Percentiles rank a stretch among this genome's conserved stretches.
Conservation (phyloP, 2,797 vertebrate species). For the Galagoides demidoff region DNA sequence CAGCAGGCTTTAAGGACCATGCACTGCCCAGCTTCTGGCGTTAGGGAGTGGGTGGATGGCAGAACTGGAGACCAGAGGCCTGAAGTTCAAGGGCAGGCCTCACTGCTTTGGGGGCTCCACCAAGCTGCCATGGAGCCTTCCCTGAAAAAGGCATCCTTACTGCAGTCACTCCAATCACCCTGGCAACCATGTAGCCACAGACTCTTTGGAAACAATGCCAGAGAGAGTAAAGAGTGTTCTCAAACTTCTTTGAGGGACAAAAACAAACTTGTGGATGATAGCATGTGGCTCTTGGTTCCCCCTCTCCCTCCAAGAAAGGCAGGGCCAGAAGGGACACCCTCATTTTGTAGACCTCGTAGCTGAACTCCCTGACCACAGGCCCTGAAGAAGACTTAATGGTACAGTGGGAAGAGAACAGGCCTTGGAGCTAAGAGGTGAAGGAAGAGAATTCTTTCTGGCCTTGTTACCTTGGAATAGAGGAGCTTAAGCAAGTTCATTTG, state of each 20-base stretch:
- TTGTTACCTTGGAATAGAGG: background rate
- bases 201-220: background rate
- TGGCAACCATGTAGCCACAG: background rate
- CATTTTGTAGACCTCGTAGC: background rate
- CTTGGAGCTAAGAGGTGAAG: background rate
- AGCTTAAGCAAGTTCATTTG: background rate
- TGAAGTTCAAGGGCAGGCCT: background rate
- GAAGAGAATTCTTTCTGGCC: background rate
- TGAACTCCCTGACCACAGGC: background rate
- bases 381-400: background rate
- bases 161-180: constrained; percentile 14
- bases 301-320: background rate
- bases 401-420: background rate
- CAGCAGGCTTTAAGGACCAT: background rate
- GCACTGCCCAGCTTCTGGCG: background rate
- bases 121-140: background rate
- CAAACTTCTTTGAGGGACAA: background rate
- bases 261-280: background rate
- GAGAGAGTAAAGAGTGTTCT: background rate
- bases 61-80: background rate
- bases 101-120: accelerated
- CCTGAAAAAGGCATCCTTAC: background rate
- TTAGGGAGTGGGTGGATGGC: background rate
- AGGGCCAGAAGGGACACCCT: background rate
- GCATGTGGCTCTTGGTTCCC: background rate